Evolutionary conservation across 2,888 invertebrate species (phyloP).

Genomic region (Stegana nigrithorax): DNA sequence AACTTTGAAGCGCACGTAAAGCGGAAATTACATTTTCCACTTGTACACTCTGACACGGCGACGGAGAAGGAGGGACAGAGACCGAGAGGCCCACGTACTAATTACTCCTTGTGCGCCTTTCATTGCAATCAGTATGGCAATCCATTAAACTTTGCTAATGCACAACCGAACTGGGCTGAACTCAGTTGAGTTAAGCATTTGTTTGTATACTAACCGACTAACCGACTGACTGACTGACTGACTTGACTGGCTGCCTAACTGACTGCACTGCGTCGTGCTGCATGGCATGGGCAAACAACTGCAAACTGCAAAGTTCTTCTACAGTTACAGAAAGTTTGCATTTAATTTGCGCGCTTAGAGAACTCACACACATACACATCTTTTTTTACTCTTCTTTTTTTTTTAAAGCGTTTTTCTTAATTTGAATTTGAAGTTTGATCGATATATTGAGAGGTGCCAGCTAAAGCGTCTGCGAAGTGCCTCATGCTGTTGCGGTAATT

Average conservation of each 20-base stretch:
- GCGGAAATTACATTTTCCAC: slow-evolving; percentile 51
- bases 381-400: no score
- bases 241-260: no score
- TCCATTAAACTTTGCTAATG: slow-evolving; percentile 16
- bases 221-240: no score
- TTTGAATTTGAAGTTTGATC: slow-evolving; percentile 67
- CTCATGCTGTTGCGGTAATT: slow-evolving; percentile 28
- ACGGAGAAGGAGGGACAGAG: no score
- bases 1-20: slow-evolving; percentile 31
- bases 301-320: slow-evolving; percentile 1
- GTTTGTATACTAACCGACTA: no score
- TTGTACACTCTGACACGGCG: slow-evolving; percentile 8
- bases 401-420: slow-evolving; percentile 51
- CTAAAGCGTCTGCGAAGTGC: slow-evolving; percentile 11
- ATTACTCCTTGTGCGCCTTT: not conserved
- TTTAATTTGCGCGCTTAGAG: slow-evolving; percentile 27
- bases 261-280: no score
- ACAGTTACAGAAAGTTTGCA: not conserved
- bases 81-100: not conserved
- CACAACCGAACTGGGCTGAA: not conserved
- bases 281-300: no score
- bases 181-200: no score
- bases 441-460: slow-evolving; percentile 55
- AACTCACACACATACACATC: no score
- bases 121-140: not conserved